Evolutionary conservation across 2,797 vertebrate genomes (phyloP), one percentile per base, ranked within the genome.

Genomic region (Aythya fuligula): DNA sequence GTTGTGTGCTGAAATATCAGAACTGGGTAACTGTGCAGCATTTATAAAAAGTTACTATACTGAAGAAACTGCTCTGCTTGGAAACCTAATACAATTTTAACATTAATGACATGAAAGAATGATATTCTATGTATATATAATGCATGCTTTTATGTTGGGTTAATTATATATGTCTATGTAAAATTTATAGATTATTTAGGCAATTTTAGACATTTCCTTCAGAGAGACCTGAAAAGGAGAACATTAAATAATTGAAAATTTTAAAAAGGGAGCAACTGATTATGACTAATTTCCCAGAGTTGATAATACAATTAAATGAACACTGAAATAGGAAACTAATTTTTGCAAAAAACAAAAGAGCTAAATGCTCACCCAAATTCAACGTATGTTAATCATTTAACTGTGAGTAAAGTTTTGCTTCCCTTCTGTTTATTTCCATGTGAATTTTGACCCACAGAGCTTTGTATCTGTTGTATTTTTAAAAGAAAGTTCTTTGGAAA

Each of bases 311-410:
- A 38, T 66, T 87, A 60, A 78, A 78, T 67, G 58, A 58, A 77
- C 2, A 1, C 6, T 39, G 20, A 70, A 84, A 70, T 80, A 53
- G 51, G 60, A 38, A 49, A 11, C 7, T 8, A 36, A n/a, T 10
- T 2, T 53, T 89, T 85, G 15, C n/a, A n/a, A 34, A 69, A 76
- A 71, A 27, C 24, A 27, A 36, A 25, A 34, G 8, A 65, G n/a
- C 6, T 83, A 2, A 12, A 2, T 62, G 43, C 1, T 4, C 8
- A 3, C 0, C 2, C 18, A 34, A 51, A 65, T 53, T 25, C 60
- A 60, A n/a, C 19, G 2, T 8, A 3, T 0, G 1, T 90, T 24
- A 47, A 6, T 61, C 7, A 18, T n/a, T 79, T 71, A 85, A 49
- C 19, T 9, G 67, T 30, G 53, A 79, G 39, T 22, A 71, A 39